phyloP scores from a whole-genome alignment of 2,797 vertebrate species.

The Lateolabrax maculatus region DNA sequence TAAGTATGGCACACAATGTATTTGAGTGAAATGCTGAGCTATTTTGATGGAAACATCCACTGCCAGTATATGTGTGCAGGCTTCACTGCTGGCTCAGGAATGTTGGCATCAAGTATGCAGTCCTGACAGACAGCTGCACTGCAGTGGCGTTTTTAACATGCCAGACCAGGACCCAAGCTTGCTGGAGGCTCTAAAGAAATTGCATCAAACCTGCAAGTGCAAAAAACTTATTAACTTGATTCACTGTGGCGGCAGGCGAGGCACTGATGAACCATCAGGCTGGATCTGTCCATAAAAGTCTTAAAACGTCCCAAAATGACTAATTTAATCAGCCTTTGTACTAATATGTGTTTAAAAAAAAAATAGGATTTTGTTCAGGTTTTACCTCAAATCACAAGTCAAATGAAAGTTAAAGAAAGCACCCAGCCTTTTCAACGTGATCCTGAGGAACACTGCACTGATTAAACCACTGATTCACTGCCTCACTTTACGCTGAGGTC shows the following conservation, averaged over 20 bases:
- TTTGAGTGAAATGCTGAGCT: slow-evolving; percentile 88
- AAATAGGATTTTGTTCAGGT: background rate
- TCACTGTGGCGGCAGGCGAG: background rate
- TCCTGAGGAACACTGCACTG: background rate
- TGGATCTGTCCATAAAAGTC: background rate
- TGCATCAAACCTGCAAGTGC: too few relatives aligned
- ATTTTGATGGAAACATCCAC: slow-evolving; percentile 86
- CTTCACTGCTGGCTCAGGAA: slow-evolving; percentile 92
- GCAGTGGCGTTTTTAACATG: slow-evolving; percentile 90
- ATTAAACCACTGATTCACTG: background rate
- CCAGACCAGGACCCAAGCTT: slow-evolving; percentile 84
- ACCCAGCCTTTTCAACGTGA: background rate
- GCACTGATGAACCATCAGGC: background rate
- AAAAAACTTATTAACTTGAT: background rate
- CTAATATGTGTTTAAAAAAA: background rate
- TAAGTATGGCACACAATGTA: slow-evolving; percentile 25
- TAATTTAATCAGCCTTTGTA: background rate
- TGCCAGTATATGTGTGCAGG: slow-evolving; percentile 89
- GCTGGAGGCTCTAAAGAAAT: slow-evolving; percentile 80
- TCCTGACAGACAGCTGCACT: slow-evolving; percentile 94
- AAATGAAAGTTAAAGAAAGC: background rate
- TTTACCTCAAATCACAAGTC: background rate
- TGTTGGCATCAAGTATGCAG: slow-evolving; percentile 92
- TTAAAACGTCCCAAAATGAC: background rate
- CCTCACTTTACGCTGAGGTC: slow-evolving; percentile 27